Evolutionary conservation across 2,797 vertebrate genomes (phyloP), one percentile per base, ranked within the genome.

Genomic region (Dipus sagitta): DNA sequence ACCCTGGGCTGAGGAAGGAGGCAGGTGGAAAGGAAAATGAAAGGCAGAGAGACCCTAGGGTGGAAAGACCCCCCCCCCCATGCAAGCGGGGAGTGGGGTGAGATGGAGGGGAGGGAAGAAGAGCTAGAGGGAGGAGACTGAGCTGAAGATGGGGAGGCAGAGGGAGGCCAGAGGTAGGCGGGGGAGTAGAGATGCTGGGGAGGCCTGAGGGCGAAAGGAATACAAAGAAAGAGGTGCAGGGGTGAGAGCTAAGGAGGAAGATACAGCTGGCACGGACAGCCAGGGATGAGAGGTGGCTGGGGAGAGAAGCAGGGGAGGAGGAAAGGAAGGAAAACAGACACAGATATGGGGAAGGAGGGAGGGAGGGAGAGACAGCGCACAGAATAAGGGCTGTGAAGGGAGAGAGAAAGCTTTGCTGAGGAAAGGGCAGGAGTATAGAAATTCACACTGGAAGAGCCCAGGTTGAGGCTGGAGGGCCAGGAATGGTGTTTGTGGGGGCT

Each of bases 211-310:
- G 95, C 60, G 54, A 92, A 87, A 93, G 82, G 83, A 94, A 94
- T 94, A 95, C 94, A 97, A 92, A 97, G 94, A 83, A 89, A 93
- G 95, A 91, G 95, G 95, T 94, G 90, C 96, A 83, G 95, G 94
- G 91, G 90, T 90, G 91, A 90, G 85, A 72, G 75, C 91, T 80
- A 82, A 90, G 92, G 92, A 79, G 82, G 83, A 65, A 90, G 89
- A 81, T 65, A 17, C 47, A 34, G n/a, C n/a, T 0, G 3, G 65
- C 38, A 71, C 26, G 75, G 82, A 58, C 54, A 58, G 54, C 54
- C 54, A 58, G 54, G 54, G 54, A 58, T 58, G 54, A 58, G 54
- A 15, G 54, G 15, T 58, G 54, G 54, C 54, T 58, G 54, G 54
- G 17, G 54, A 17, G 54, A 58, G 54, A 58, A 58, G 54, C 13